A percentile compares a stretch with the other conserved stretches of the same genome.
phyloP scores from a whole-genome alignment of 2,888 invertebrate genomes.

The Chrysodeixis includens region DNA sequence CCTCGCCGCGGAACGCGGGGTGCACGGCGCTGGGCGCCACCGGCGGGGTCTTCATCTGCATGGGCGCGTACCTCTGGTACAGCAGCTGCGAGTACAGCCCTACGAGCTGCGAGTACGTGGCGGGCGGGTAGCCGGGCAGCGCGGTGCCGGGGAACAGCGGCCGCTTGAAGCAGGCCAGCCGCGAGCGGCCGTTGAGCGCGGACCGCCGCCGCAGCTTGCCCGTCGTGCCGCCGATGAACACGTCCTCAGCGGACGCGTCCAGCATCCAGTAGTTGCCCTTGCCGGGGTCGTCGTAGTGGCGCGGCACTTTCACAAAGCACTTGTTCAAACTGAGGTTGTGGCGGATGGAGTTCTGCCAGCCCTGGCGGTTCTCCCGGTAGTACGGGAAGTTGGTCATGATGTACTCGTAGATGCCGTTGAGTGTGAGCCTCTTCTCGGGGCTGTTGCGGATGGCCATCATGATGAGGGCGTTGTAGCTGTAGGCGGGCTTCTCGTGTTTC shows the following conservation, averaged over 20 bases:
- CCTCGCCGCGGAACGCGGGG: conserved; percentile 83
- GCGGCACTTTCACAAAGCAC: conserved; percentile 99
- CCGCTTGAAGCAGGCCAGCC: conserved; percentile 96
- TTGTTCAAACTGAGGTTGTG: conserved; percentile 99
- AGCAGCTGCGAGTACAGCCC: conserved; percentile 90
- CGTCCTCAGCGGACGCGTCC: conserved; percentile 99
- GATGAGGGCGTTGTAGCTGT: conserved; percentile 99
- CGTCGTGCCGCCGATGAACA: conserved; percentile 99
- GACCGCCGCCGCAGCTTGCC: conserved; percentile 97
- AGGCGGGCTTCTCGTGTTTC: conserved; percentile 98
- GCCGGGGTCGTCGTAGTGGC: conserved; percentile 99
- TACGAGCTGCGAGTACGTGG: conserved; percentile 89
- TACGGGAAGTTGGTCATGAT: conserved; percentile 99
- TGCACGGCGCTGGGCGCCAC: conserved; percentile 87
- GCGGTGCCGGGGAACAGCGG: conserved; percentile 91
- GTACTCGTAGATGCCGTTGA: conserved; percentile 99
- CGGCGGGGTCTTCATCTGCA: conserved; percentile 86
- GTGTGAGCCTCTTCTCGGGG: conserved; percentile 96
- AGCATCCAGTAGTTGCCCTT: conserved; percentile 99
- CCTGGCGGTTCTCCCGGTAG: conserved; percentile 98
- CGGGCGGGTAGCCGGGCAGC: conserved; percentile 89
- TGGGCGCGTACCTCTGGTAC: conserved; percentile 91
- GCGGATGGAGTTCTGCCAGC: conserved; percentile 99
- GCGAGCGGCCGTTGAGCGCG: conserved; percentile 95
- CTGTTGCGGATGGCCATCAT: conserved; percentile 99